Evolutionary conservation across 2,888 invertebrate species (phyloP), one percentile per base, ranked within the genome.

Genomic region (Arenicola marina): DNA sequence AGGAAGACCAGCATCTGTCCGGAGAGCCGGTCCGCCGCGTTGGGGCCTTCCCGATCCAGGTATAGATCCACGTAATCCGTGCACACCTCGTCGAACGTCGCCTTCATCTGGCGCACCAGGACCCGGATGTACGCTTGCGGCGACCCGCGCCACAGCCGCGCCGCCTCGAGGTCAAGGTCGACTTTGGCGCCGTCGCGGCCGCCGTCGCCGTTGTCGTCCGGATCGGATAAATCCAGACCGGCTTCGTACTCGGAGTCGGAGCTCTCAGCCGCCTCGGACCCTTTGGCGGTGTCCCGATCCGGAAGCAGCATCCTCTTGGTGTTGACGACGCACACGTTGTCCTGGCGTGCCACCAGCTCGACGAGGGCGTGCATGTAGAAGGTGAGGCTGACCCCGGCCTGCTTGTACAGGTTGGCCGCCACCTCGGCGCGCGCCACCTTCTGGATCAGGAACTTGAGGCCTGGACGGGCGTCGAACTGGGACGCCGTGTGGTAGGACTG

Each of bases 371-470:
- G 91, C 57, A 92, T 76, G 59, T 82, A 79, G 26, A 95, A 91
- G 45, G 94, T 90, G 90, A 94, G 93, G 0, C 94, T 91, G 0
- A 93, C 92, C 34, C 93, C 93, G 11, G 94, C 92, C 84, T 95
- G 95, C 65, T 80, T 81, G 74, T 82, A 83, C 53, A 82, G 68
- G 65, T 83, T 83, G 32, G 81, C 79, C 7, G 83, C 80, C n/a
- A 81, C 80, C 21, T 76, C 76, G 2, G 79, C 75, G n/a, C 76
- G 72, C 0, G 78, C 76, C 45, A 82, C 81, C 63, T 95, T 95
- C 83, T 96, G 95, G 67, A 95, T 89, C 2, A 96, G 87, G 81
- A 96, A 95, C 83, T 96, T 96, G 26, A 96, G 85, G 0, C 95
- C 95, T 0, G 95, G 95, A 34, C 95, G 87, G 7, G 89, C 87